phyloP scores from a whole-genome alignment of 2,888 invertebrate species.

The Platycnemis pennipes region DNA sequence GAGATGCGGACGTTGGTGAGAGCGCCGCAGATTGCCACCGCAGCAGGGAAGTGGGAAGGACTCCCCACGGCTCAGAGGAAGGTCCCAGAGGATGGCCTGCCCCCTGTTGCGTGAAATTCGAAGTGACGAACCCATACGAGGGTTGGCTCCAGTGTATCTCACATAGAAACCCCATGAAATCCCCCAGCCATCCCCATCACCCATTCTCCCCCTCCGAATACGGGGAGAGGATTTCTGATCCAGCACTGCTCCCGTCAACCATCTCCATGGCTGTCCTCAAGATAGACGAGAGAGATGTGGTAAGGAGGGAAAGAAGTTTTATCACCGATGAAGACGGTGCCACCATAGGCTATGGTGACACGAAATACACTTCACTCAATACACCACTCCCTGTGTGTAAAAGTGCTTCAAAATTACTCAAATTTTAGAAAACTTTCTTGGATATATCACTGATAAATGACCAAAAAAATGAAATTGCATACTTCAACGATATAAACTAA shows the following conservation, averaged over 20 bases:
- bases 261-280: background rate
- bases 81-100: background rate
- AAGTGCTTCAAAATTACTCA: too few species aligned
- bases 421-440: too few species aligned
- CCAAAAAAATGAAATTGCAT: too few species aligned
- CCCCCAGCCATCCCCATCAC: background rate
- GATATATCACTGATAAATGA: too few species aligned
- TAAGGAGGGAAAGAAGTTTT: too few species aligned
- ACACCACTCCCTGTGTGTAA: too few species aligned
- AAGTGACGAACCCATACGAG: slow-evolving; percentile 30
- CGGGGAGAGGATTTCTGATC: background rate
- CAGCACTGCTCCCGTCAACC: background rate
- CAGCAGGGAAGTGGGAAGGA: slow-evolving; percentile 35
- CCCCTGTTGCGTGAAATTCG: slow-evolving; percentile 46
- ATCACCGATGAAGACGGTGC: too few species aligned
- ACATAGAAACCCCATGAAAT: background rate
- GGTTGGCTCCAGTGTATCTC: background rate
- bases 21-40: background rate
- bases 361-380: too few species aligned
- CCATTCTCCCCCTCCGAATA: background rate
- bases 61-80: background rate
- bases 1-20: background rate
- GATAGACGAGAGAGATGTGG: too few species aligned
- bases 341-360: too few species aligned
- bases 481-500: too few species aligned